Conservation (phyloP, 2,113 vertebrate species). For the Phaethornis superciliosus region DNA sequence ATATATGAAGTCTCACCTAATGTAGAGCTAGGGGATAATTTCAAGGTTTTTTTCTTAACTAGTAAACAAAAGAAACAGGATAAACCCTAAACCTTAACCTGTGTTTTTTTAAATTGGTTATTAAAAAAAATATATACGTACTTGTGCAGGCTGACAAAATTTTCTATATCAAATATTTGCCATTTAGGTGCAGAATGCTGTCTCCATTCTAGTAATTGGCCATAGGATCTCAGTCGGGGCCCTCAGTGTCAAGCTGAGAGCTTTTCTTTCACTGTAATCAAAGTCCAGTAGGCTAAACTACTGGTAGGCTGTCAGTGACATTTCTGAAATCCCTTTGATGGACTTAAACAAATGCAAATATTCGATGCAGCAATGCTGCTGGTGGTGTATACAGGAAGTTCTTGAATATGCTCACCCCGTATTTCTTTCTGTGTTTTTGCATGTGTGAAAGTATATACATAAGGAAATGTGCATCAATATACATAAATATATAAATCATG, state of each 20-base stretch:
- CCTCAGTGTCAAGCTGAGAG: background rate
- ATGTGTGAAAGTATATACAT: background rate
- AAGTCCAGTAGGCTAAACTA: constrained; percentile 7
- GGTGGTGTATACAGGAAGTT: background rate
- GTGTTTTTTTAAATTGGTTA: background rate
- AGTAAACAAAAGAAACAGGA: background rate
- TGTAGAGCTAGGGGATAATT: background rate
- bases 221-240: background rate
- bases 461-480: background rate
- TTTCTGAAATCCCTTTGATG: background rate
- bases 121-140: background rate
- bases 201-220: background rate
- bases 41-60: background rate
- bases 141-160: background rate
- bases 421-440: background rate
- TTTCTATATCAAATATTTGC: background rate
- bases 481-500: background rate
- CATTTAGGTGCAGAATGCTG: background rate
- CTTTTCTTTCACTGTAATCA: background rate
- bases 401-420: background rate
- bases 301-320: background rate
- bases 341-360: background rate
- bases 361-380: background rate
- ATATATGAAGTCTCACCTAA: background rate
- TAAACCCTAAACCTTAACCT: background rate